phyloP scores from a whole-genome alignment of 2,888 invertebrate genomes.

The Lagria hirta region DNA sequence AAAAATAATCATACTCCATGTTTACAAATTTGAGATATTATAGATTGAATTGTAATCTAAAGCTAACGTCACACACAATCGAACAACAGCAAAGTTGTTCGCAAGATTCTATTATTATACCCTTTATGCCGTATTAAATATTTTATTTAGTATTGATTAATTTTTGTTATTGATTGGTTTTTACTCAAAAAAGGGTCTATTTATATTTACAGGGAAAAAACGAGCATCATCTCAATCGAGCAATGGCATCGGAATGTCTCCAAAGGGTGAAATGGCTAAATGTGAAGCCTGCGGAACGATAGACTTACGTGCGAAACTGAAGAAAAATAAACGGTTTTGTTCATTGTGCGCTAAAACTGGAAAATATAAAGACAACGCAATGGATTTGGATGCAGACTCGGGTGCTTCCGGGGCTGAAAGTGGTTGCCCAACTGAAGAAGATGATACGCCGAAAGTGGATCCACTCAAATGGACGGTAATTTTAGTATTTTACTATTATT shows the following conservation, averaged over 20 bases:
- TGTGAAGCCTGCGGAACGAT: conserved; percentile 77
- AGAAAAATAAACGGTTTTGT: conserved; percentile 76
- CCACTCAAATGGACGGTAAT: conserved; percentile 68
- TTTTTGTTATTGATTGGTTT: conserved; percentile 17
- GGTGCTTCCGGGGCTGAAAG: conserved; percentile 54
- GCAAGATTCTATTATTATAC: too few species aligned
- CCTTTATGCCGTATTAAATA: too few species aligned
- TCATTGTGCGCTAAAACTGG: conserved; percentile 72
- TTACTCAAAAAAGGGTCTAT: conserved; percentile 1
- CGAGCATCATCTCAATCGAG: conserved; percentile 40
- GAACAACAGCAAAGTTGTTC: too few species aligned
- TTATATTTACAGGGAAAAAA: conserved; percentile 63
- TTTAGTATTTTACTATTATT: conserved; percentile 25
- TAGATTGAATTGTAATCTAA: too few species aligned
- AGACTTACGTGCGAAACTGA: conserved; percentile 66
- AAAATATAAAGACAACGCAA: conserved; percentile 49
- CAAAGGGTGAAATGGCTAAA: conserved; percentile 60
- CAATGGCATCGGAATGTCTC: conserved; percentile 52
- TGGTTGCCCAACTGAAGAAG: conserved; percentile 50
- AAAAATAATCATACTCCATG: too few species aligned
- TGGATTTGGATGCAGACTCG: conserved; percentile 54
- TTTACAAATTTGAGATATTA: too few species aligned
- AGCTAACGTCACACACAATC: too few species aligned
- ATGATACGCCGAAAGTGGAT: conserved; percentile 60
- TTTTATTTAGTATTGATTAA: conserved; percentile 15